Evolutionary conservation across 37 sponge, comb jelly and placozoan genomes (phyloP), one percentile per base, ranked within the genome.

Genomic region (Oopsacas minuta): DNA sequence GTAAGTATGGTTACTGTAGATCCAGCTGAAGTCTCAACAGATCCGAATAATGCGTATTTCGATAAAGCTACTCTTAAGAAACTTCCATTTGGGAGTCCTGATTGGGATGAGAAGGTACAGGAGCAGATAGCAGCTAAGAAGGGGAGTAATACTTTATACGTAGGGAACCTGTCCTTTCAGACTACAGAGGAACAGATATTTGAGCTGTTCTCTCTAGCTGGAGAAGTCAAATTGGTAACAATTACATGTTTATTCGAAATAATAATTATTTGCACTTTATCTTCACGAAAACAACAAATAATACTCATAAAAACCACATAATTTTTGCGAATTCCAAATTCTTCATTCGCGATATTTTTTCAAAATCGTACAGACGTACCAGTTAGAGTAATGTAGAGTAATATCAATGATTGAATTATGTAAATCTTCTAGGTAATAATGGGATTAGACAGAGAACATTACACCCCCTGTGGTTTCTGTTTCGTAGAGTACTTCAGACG

Each of bases 391-490:
- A n/a, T n/a, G n/a, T n/a, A n/a, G n/a, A n/a, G n/a, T n/a, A n/a
- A n/a, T n/a, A n/a, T n/a, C n/a, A n/a, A n/a, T n/a, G n/a, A n/a
- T n/a, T n/a, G n/a, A n/a, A n/a, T n/a, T n/a, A n/a, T n/a, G n/a
- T n/a, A n/a, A n/a, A 46, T 46, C 51, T 46, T 46, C 28, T 10
- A 61, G 75, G 94, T 99, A 25, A 91, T 99, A 81, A 95, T 99
- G 96, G 99, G 99, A 15, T 89, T 99, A 35, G 99, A 99, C 85
- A 81, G 91, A 23, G 30, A 85, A 35, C 91, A 95, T 85, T 88
- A 89, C 88, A 99, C 99, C 32, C 99, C 99, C 0, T 99, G 99
- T 91, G 99, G 99, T 23, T 99, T 99, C 88, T 95, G 94, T 53
- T 99, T 99, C 87, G 96, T 99, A 35, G 99, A 99, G 93, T 99